These are phyloP conservation scores for Cebidichthys violaceus DNA, from an alignment of 2,113 vertebrate species.

Conservation along the genomic window DNA sequence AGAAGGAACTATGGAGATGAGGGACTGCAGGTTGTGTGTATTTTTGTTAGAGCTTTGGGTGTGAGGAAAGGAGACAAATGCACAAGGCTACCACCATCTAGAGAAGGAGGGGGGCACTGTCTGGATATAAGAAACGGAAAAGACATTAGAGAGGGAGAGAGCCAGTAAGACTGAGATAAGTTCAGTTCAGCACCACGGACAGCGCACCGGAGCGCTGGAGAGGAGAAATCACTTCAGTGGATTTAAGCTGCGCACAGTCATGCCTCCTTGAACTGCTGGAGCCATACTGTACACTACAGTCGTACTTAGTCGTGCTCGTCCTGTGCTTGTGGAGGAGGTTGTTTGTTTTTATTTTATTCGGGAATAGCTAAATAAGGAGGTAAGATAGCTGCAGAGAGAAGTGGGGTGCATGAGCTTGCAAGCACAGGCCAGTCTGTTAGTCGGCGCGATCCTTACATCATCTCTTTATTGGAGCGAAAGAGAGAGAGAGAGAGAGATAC, in stretches of 20 bases:
- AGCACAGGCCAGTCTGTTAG: slow-evolving; percentile 42
- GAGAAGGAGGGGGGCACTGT: slow-evolving; percentile 74
- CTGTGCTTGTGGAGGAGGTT: slow-evolving; percentile 10
- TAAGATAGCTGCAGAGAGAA: slow-evolving; percentile 40
- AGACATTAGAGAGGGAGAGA: slow-evolving; percentile 29
- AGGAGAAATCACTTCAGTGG: slow-evolving; percentile 45
- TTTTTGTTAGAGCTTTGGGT: background rate
- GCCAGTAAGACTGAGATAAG: slow-evolving; percentile 54
- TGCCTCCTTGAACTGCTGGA: slow-evolving; percentile 44
- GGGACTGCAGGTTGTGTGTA: background rate
- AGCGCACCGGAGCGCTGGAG: slow-evolving; percentile 56
- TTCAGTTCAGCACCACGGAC: slow-evolving; percentile 79
- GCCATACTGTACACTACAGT: background rate
- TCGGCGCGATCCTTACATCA: slow-evolving; percentile 74
- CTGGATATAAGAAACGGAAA: slow-evolving; percentile 56
- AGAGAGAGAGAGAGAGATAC: background rate
- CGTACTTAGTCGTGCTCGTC: background rate
- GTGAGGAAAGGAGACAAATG: slow-evolving; percentile 6
- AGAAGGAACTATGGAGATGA: background rate
- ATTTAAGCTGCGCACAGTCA: slow-evolving; percentile 42
- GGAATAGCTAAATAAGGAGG: slow-evolving; percentile 29
- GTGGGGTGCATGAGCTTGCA: slow-evolving; percentile 21
- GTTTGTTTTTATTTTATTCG: slow-evolving; percentile 9
- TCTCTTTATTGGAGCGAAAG: slow-evolving; percentile 60
- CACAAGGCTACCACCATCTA: slow-evolving; percentile 52